phyloP scores from a whole-genome alignment of 2,888 invertebrate genomes.

The Phengaris alcon region DNA sequence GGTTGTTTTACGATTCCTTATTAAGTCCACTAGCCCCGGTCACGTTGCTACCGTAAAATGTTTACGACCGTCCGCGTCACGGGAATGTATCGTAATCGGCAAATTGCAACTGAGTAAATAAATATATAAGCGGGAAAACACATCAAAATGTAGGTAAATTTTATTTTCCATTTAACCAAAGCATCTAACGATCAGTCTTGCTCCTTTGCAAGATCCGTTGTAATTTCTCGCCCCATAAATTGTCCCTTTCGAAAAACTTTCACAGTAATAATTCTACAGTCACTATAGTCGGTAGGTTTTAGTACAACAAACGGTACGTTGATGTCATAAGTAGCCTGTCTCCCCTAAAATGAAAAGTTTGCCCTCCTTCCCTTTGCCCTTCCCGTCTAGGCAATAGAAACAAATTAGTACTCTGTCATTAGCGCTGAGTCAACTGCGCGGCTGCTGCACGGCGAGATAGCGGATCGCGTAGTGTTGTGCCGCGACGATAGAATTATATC shows the following conservation, averaged over 20 bases:
- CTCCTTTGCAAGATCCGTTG: too few relatives aligned
- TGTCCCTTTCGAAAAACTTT: too few relatives aligned
- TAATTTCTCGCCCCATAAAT: too few relatives aligned
- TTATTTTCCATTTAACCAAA: not conserved
- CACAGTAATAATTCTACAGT: too few relatives aligned
- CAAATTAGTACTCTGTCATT: constrained; percentile 36
- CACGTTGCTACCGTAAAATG: constrained; percentile 1
- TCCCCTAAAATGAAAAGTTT: not conserved
- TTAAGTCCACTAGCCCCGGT: not conserved
- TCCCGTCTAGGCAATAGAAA: constrained; percentile 21
- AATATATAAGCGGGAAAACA: not conserved
- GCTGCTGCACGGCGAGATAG: constrained; percentile 28
- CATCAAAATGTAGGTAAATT: not conserved
- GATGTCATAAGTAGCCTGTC: not conserved
- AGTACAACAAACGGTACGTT: not conserved
- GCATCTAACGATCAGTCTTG: too few relatives aligned
- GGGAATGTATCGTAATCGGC: not conserved
- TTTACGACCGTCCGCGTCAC: not conserved
- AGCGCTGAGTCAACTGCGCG: constrained; percentile 34
- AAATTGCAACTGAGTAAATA: not conserved
- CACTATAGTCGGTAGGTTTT: too few relatives aligned
- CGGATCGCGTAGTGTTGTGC: constrained; percentile 12
- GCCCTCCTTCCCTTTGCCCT: not conserved
- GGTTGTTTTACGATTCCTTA: not conserved
- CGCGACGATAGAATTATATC: constrained; percentile 6